Base-by-base conservation (phyloP, 2,797 vertebrate species). In the Sebastes nivosus region DNA sequence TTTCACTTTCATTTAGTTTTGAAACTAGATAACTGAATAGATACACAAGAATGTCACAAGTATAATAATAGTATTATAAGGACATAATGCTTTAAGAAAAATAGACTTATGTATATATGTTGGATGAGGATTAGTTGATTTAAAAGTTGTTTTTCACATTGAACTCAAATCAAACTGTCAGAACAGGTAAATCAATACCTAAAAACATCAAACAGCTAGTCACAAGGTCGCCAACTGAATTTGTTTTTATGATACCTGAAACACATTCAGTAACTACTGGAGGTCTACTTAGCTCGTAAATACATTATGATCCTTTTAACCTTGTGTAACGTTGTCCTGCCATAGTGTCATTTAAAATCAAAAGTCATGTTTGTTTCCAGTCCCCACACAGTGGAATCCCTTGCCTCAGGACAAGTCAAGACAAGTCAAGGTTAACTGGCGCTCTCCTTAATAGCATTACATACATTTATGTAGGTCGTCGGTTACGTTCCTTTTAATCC, bases 341-440 rank as follows among this genome's bases (percentile, higher is more conserved):
- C 29, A 12, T 36, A 64, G 55, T 79, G 78, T 36, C 2, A 63
- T 38, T 78, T 46, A 27, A 27, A 75, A 76, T 60, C 65, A 72
- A 81, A 85, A 34, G 73, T 80, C 38, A 78, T 5, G 7, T 80
- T 80, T 38, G 52, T 61, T 22, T 71, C 25, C 2, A 54, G 2
- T 9, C 25, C 54, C 52, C 68, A 29, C 22, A 73, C 67, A 64
- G 8, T 63, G 16, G 13, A 78, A 71, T 67, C 11, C 24, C 3
- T 59, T 68, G 42, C 58, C 76, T 82, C 20, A 27, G 74, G 52
- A 81, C 67, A 74, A 75, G 74, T 80, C 24, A 7, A 57, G 75
- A 20, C 75, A 61, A 38, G 79, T 75, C 67, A 59, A 67, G 61
- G 72, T 76, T 36, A 85, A 80, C n/a, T 30, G 52, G 5, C 16